A percentile compares a stretch with the other conserved stretches of the same genome.
Evolutionary conservation across 2,888 invertebrate species (phyloP).

Genomic region (Craniophora ligustri): DNA sequence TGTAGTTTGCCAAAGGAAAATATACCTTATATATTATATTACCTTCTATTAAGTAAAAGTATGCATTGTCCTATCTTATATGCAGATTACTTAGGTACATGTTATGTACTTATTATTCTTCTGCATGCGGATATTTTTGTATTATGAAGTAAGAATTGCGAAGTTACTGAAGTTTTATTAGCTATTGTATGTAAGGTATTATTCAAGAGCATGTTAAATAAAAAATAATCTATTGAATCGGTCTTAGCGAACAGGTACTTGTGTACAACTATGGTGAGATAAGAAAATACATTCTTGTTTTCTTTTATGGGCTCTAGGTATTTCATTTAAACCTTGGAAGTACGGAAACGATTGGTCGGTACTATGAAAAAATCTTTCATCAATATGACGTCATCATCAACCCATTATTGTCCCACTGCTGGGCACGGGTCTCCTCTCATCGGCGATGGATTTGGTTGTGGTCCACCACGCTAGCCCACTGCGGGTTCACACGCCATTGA

Average conservation of each 20-base stretch:
- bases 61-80: too few relatives aligned
- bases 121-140: constrained; percentile 4
- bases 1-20: too few relatives aligned
- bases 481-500: too few relatives aligned
- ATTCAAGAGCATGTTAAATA: constrained; percentile 20
- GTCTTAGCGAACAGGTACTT: constrained; percentile 16
- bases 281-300: constrained; percentile 41
- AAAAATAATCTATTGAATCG: constrained; percentile 33
- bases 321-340: constrained; percentile 9
- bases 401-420: too few relatives aligned
- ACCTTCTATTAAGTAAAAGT: too few relatives aligned
- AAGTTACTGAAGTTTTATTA: constrained; percentile 21
- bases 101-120: not conserved
- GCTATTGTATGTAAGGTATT: constrained; percentile 32
- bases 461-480: too few relatives aligned
- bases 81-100: not conserved
- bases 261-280: constrained; percentile 13
- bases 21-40: too few relatives aligned
- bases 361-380: too few relatives aligned
- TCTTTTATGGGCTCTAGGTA: constrained; percentile 10
- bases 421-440: too few relatives aligned
- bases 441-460: too few relatives aligned
- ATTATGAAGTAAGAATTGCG: constrained; percentile 7
- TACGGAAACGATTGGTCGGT: constrained; percentile 5
- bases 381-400: too few relatives aligned